Conservation (phyloP, 2,797 vertebrate species). For the Rhynchonycteris naso region DNA sequence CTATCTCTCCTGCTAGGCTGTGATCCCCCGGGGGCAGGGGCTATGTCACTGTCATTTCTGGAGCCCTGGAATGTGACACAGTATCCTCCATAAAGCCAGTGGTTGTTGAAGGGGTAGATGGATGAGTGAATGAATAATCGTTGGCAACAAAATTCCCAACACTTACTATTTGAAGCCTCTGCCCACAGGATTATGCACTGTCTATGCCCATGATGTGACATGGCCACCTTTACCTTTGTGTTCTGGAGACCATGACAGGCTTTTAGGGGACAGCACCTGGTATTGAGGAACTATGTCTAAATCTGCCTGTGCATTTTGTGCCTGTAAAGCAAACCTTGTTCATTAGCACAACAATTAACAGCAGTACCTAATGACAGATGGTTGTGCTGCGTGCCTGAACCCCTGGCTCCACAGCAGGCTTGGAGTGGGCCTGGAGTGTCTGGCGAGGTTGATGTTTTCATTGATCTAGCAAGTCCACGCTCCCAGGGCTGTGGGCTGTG, state of each 20-base stretch:
- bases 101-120: background rate
- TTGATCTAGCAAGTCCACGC: conserved; percentile 48
- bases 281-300: background rate
- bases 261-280: background rate
- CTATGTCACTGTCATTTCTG: background rate
- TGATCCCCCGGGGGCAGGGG: background rate
- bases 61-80: background rate
- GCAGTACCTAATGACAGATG: conserved; percentile 52
- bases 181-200: background rate
- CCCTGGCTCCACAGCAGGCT: background rate
- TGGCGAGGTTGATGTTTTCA: conserved; percentile 66
- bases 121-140: accelerated
- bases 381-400: background rate
- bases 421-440: background rate
- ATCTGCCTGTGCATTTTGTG: conserved; percentile 37
- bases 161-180: background rate
- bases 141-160: background rate
- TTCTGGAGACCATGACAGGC: background rate
- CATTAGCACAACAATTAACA: conserved; percentile 71
- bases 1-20: background rate
- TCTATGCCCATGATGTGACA: background rate
- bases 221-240: background rate
- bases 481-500: background rate
- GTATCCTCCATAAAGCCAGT: background rate
- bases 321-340: conserved; percentile 55